These are phyloP conservation scores for Enteromius thamalakanensis DNA, from an alignment of 2,797 vertebrate species.

Conservation along the genomic window DNA sequence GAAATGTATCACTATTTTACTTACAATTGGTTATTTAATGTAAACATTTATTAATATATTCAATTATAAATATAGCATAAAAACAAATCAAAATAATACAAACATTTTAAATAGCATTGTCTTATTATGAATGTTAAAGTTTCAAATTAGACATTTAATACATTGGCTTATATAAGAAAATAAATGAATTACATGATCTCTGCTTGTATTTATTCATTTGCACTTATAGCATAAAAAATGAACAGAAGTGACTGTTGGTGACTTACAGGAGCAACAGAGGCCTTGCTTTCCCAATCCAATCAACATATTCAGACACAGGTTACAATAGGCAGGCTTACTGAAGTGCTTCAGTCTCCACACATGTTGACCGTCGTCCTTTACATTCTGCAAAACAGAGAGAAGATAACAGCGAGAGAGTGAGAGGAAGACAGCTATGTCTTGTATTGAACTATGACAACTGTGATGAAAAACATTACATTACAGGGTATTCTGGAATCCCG, in stretches of 20 bases:
- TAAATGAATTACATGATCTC: not conserved
- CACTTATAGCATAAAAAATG: not conserved
- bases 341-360: conserved; percentile 93
- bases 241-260: not conserved
- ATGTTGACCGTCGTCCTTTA: conserved; percentile 94
- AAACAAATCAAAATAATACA: not conserved
- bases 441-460: not conserved
- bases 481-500: not conserved
- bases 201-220: not conserved
- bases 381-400: conserved; percentile 79
- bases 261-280: conserved; percentile 91
- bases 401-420: not conserved
- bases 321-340: conserved; percentile 90
- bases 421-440: not conserved
- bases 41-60: not conserved
- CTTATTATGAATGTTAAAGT: not conserved
- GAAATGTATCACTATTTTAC: too few species aligned
- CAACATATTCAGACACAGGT: conserved; percentile 32
- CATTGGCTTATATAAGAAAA: not conserved
- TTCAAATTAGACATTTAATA: not conserved
- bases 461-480: not conserved
- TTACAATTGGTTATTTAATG: not conserved
- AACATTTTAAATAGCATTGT: not conserved
- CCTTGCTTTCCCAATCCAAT: conserved; percentile 71
- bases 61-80: not conserved